A percentile compares a stretch with the other conserved stretches of the same genome.
Conservation (phyloP, 2,113 vertebrate species). For the Phoenicopterus ruber region DNA sequence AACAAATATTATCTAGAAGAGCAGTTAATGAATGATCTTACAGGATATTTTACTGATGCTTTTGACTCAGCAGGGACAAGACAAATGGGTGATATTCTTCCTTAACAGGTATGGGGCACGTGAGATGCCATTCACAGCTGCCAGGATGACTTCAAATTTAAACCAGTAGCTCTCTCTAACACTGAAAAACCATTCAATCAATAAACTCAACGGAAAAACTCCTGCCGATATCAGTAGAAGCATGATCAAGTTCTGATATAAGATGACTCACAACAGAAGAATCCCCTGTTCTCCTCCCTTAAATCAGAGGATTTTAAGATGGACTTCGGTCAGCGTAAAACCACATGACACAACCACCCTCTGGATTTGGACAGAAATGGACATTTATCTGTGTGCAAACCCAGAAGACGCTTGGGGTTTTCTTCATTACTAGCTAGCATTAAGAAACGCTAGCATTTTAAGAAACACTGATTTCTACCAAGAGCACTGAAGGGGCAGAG, state of each 20-base stretch:
- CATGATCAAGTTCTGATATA: background rate
- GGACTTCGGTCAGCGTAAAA: background rate
- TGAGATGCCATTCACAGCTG: background rate
- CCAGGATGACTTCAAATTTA: background rate
- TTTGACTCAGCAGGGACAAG: background rate
- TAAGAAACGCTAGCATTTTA: background rate
- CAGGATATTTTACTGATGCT: background rate
- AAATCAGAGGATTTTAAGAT: background rate
- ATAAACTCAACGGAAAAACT: background rate
- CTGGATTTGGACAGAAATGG: background rate
- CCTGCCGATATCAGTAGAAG: background rate
- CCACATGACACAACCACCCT: background rate
- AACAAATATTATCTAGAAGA: background rate
- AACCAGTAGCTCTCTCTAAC: background rate
- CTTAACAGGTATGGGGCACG: rapidly evolving
- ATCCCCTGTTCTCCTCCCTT: conserved; percentile 27
- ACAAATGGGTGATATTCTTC: background rate
- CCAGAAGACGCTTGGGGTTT: background rate
- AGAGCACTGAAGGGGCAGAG: background rate
- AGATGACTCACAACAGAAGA: conserved; percentile 37
- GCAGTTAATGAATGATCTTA: background rate
- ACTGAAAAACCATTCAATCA: background rate
- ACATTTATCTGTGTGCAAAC: background rate
- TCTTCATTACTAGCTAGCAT: background rate
- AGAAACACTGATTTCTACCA: background rate